Conservation (phyloP, 2,113 vertebrate species). For the Illadopsis cleaveri region DNA sequence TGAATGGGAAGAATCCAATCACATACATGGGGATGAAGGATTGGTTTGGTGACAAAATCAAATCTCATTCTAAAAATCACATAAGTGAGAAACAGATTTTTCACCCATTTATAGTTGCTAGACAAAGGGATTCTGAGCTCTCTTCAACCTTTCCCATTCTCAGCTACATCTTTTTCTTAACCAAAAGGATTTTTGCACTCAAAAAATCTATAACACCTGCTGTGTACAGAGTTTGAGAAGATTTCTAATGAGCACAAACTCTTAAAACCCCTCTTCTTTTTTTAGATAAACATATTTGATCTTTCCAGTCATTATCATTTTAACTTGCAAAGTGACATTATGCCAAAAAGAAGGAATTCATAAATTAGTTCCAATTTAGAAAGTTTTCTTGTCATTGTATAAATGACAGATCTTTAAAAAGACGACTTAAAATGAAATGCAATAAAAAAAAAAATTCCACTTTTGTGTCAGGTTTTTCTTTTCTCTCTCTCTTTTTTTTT, state of each 20-base stretch:
- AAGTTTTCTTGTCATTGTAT: constrained; percentile 81
- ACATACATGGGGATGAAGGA: not conserved
- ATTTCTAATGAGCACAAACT: constrained; percentile 49
- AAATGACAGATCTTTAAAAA: constrained; percentile 83
- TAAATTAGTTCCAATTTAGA: constrained; percentile 81
- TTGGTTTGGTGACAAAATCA: not conserved
- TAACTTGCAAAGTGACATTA: constrained; percentile 77
- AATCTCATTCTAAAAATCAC: not conserved
- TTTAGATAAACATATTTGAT: constrained; percentile 61
- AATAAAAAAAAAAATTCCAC: constrained; percentile 73
- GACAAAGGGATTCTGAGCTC: not conserved
- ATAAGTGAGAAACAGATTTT: not conserved
- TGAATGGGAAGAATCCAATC: not conserved
- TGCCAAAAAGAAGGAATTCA: constrained; percentile 77
- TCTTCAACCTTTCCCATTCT: not conserved
- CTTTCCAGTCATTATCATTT: constrained; percentile 73
- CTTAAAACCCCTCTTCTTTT: constrained; percentile 53
- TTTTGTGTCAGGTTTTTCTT: constrained; percentile 71
- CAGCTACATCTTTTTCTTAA: not conserved
- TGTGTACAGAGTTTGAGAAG: constrained; percentile 39
- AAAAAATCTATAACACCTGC: constrained; percentile 27
- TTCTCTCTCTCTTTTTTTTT: not conserved
- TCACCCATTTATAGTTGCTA: not conserved
- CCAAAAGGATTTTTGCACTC: not conserved
- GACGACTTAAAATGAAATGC: constrained; percentile 78